Base-by-base conservation (phyloP, 2,113 vertebrate species). In the Sylvilagus bachmani region DNA sequence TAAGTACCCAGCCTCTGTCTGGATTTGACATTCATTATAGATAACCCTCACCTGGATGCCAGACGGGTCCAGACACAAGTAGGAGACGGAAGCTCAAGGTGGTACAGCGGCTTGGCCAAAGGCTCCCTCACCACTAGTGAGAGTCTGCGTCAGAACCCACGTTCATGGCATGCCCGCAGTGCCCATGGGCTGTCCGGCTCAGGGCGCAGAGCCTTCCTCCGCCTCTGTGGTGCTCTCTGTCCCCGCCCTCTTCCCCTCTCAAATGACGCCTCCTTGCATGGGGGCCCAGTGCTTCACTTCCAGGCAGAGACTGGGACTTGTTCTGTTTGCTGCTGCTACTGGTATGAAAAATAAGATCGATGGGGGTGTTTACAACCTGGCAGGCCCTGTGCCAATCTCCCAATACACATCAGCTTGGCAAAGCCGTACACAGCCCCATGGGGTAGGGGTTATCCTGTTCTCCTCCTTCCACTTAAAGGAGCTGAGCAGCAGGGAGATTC, bases 391-490 rank as follows among this genome's bases (percentile, higher is more conserved):
- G 86, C 93, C 83, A 71, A 88, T 69, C 83, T 93, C 81, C 38
- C 85, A 78, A 77, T 53, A 61, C 62, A 67, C 5, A 49, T 77
- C 31, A 86, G 92, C 82, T 95, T 70, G 53, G 88, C 90, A 96
- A 96, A 81, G 58, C 82, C 78, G 85, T 51, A 86, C 31, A 90
- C 4, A 69, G 69, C 33, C 61, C 88, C 55, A 24, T 78, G 90
- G 94, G 33, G 16, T 94, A 92, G 55, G 66, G 53, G 75, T 44
- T 87, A 7, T 84, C 86, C 85, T 44, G 44, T 44, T 44, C 44
- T 73, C 33, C 67, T n/a, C 74, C 90, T 94, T 92, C n/a, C 84
- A 85, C 66, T 92, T 94, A 93, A 88, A 75, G 61, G 90, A 77
- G 85, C 83, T 31, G 75, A 93, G 69, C 51, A 86, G 61, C 81